A percentile compares a stretch with the other conserved stretches of the same genome.
Evolutionary conservation across 2,113 vertebrate genomes (phyloP).

Genomic region (Crotalus viridis): DNA sequence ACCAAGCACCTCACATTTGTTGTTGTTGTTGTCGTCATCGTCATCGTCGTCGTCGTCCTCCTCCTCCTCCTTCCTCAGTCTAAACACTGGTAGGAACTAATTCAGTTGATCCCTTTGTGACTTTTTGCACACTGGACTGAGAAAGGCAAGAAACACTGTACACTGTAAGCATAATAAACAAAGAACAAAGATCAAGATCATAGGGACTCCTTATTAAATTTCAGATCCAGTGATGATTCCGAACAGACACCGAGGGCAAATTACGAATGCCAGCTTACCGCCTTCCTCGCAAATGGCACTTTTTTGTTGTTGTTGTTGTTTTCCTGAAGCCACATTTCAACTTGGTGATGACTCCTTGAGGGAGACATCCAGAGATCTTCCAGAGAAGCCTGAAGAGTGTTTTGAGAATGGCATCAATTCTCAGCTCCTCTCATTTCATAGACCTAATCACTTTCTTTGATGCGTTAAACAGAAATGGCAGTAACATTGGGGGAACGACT

Average conservation of each 20-base stretch:
- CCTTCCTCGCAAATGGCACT: not conserved
- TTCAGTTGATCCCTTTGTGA: not conserved
- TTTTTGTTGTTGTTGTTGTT: too few species aligned
- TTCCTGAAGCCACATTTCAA: not conserved
- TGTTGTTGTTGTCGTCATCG: too few species aligned
- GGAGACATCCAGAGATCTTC: not conserved
- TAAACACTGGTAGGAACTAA: too few species aligned
- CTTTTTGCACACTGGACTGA: not conserved
- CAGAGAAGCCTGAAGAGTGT: too few species aligned
- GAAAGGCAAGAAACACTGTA: not conserved
- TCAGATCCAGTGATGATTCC: not conserved
- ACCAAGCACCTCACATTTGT: too few species aligned
- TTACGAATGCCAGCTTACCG: not conserved
- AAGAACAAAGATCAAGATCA: not conserved
- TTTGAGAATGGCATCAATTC: not conserved
- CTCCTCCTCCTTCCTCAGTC: too few species aligned
- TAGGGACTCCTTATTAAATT: not conserved
- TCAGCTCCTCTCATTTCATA: not conserved
- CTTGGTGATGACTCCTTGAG: not conserved
- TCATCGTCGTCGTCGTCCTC: too few species aligned
- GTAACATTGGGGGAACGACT: too few species aligned
- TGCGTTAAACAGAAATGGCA: too few species aligned
- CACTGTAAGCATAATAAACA: not conserved
- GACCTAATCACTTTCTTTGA: not conserved
- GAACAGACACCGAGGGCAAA: not conserved